These are phyloP conservation scores for Marmota monax DNA, from an alignment of 2,113 vertebrate genomes.

Conservation along the genomic window DNA sequence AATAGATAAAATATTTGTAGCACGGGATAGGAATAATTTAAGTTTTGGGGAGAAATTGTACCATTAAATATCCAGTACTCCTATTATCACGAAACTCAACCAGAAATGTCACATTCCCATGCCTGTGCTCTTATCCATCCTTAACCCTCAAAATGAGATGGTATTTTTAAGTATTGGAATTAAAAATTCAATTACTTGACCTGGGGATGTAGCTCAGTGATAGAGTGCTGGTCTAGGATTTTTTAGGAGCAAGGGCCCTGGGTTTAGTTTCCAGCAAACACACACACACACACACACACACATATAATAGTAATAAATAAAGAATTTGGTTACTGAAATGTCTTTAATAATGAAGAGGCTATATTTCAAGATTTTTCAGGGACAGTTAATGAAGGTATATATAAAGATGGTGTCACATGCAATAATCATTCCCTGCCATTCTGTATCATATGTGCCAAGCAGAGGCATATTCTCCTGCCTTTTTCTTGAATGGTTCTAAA, in stretches of 20 bases:
- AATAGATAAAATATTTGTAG: conserved; percentile 41
- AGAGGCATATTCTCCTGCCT: background rate
- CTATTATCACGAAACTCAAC: background rate
- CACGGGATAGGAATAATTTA: conserved; percentile 1
- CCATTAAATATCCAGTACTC: background rate
- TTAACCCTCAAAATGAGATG: background rate
- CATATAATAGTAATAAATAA: background rate
- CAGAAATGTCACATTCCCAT: background rate
- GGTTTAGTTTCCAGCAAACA: background rate
- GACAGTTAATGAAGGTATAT: background rate
- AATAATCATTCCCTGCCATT: background rate
- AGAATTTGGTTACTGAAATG: background rate
- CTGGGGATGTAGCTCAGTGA: background rate
- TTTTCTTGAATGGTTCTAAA: background rate
- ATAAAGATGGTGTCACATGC: background rate
- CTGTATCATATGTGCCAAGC: background rate
- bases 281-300: no score
- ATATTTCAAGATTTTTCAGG: background rate
- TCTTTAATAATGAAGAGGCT: background rate
- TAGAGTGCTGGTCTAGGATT: background rate
- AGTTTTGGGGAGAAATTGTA: background rate
- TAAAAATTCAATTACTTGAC: background rate
- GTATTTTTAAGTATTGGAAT: background rate
- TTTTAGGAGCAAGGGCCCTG: no score
- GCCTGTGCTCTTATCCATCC: background rate